These are phyloP conservation scores for Electrona antarctica DNA, from an alignment of 2,113 vertebrate species.

Conservation along the genomic window DNA sequence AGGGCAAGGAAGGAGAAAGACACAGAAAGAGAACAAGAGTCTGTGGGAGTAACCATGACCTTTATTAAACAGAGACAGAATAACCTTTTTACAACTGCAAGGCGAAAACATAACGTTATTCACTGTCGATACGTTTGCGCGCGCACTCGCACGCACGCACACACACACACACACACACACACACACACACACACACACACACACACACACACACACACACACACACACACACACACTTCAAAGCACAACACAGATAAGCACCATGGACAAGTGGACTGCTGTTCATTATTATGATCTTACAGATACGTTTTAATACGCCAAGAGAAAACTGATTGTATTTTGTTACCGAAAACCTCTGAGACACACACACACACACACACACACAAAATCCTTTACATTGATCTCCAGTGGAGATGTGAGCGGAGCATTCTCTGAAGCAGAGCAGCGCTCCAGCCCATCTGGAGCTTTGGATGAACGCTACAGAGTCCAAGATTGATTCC, in stretches of 20 bases:
- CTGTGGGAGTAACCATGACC: background rate
- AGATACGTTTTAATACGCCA: constrained; percentile 1
- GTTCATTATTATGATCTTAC: too few species aligned
- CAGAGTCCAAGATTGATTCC: too few species aligned
- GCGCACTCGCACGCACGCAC: constrained; percentile 5
- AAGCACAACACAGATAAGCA: too few species aligned
- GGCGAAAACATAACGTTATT: background rate
- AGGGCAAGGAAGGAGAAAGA: background rate
- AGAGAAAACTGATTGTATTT: constrained; percentile 31
- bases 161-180: background rate
- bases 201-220: background rate
- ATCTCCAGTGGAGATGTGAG: too few species aligned
- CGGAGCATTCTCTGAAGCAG: too few species aligned
- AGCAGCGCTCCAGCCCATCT: too few species aligned
- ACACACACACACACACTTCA: background rate
- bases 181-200: background rate
- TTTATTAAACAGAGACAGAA: constrained; percentile 6
- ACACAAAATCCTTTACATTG: too few species aligned
- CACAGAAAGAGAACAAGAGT: background rate
- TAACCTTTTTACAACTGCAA: background rate
- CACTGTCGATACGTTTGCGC: background rate
- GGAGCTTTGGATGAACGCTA: too few species aligned
- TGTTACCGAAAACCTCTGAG: background rate
- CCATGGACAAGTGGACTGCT: too few species aligned
- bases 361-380: constrained; percentile 1